Conservation (phyloP, 2,797 vertebrate species). For the Protosalanx chinensis region DNA sequence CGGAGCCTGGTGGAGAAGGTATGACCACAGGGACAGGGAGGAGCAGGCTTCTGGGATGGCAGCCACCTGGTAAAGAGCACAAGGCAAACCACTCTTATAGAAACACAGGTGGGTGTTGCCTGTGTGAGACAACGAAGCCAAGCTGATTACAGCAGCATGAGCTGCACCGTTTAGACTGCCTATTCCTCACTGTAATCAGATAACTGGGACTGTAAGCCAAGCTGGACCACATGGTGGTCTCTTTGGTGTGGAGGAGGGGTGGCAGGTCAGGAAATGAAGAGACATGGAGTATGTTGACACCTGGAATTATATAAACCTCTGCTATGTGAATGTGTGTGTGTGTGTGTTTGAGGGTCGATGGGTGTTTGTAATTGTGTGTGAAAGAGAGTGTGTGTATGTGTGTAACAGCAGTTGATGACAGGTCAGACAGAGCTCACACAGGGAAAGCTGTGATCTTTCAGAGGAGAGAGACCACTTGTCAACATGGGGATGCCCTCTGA, state of each 20-base stretch:
- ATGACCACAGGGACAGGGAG: constrained; percentile 46
- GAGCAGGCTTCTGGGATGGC: constrained; percentile 8
- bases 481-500: constrained; percentile 28
- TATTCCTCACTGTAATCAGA: constrained; percentile 22
- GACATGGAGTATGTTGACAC: too few relatives aligned
- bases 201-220: constrained; percentile 3
- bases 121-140: constrained; percentile 42
- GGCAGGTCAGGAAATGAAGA: constrained; percentile 3
- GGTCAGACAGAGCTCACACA: not conserved
- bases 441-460: not conserved
- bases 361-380: not conserved
- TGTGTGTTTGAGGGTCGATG: not conserved
- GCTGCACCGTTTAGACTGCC: constrained; percentile 30
- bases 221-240: constrained; percentile 23
- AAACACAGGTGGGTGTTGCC: constrained; percentile 42
- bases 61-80: constrained; percentile 30
- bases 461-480: constrained; percentile 34
- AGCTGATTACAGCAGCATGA: constrained; percentile 51
- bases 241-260: constrained; percentile 21
- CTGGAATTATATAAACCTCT: too few relatives aligned
- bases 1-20: constrained; percentile 25
- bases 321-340: too few relatives aligned
- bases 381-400: not conserved
- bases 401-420: constrained; percentile 8
- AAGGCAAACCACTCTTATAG: constrained; percentile 48